A percentile compares a stretch with the other conserved stretches of the same genome.
These are phyloP conservation scores for Enhydra lutris DNA, from an alignment of 2,113 vertebrate genomes.

Conservation along the genomic window DNA sequence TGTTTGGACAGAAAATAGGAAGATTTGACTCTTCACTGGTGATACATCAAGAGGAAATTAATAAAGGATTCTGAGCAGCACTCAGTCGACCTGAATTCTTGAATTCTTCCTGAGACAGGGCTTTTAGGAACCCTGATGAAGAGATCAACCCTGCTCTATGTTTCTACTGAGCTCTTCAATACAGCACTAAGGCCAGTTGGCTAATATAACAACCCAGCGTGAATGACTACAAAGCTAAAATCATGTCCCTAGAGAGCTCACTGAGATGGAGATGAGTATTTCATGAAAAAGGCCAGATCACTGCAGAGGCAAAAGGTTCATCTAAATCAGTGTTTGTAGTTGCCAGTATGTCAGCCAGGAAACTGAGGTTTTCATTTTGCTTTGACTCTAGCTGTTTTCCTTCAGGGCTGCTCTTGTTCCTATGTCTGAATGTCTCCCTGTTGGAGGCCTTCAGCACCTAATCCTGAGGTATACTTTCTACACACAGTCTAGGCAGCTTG, in stretches of 20 bases:
- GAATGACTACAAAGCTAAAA: constrained; percentile 14
- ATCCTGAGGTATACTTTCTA: not conserved
- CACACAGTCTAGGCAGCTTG: not conserved
- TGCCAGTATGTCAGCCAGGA: not conserved
- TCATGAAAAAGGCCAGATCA: not conserved
- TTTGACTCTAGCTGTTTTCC: not conserved
- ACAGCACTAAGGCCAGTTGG: not conserved
- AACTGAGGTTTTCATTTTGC: not conserved
- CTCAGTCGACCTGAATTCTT: not conserved
- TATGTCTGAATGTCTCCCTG: not conserved
- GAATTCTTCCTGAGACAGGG: not conserved
- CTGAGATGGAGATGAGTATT: not conserved
- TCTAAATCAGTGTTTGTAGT: not conserved
- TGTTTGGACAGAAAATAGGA: not conserved
- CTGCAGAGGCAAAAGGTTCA: not conserved
- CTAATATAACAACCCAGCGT: not conserved
- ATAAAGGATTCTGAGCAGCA: not conserved
- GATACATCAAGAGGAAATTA: not conserved
- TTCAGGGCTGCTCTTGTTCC: not conserved
- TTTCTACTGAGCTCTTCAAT: not conserved
- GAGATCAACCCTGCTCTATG: not conserved
- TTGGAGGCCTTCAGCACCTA: no score
- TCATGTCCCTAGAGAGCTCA: not conserved
- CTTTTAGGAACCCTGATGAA: not conserved
- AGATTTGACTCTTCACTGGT: not conserved